phyloP scores from a whole-genome alignment of 2,113 vertebrate species.

The Crotalus viridis region DNA sequence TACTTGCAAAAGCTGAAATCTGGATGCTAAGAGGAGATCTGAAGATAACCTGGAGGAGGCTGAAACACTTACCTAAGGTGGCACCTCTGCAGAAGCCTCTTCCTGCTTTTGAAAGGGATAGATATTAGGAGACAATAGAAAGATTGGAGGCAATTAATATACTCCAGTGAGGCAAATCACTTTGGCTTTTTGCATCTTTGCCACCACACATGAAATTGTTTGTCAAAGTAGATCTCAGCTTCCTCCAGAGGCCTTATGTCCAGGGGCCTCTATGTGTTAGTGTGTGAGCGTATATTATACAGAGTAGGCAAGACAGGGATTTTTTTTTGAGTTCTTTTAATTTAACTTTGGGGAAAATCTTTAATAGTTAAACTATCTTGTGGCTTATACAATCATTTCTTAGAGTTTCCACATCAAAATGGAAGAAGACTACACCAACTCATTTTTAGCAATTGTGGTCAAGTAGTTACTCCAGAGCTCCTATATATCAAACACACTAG shows the following conservation, averaged over 20 bases:
- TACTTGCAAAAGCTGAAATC: background rate
- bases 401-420: background rate
- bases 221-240: background rate
- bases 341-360: background rate
- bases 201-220: background rate
- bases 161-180: background rate
- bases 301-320: background rate
- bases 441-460: background rate
- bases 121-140: background rate
- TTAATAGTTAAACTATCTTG: background rate
- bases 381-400: background rate
- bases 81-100: background rate
- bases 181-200: background rate
- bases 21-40: background rate
- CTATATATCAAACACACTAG: background rate
- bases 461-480: background rate
- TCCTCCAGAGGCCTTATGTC: background rate
- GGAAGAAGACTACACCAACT: background rate
- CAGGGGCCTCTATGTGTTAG: background rate
- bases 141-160: background rate
- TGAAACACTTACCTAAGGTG: background rate
- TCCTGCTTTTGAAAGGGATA: background rate
- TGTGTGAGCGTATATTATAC: background rate
- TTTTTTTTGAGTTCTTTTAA: background rate
- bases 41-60: background rate